These are phyloP conservation scores for Cabera pusaria DNA, from an alignment of 2,888 invertebrate species.

Conservation along the genomic window DNA sequence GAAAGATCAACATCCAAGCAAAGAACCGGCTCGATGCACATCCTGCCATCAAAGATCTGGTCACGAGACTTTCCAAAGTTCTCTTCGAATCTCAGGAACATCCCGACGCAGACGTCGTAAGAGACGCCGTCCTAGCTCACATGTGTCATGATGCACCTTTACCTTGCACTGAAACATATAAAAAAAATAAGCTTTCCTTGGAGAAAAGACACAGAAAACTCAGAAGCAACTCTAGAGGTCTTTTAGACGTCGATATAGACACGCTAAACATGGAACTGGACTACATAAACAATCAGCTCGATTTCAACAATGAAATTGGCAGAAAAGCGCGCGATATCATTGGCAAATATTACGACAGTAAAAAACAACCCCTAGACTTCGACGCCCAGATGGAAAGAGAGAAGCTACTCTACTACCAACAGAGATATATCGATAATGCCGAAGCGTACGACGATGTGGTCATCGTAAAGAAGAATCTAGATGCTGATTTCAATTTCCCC, in stretches of 20 bases:
- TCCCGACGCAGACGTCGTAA: slow-evolving; percentile 87
- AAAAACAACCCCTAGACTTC: slow-evolving; percentile 68
- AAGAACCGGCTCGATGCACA: slow-evolving; percentile 87
- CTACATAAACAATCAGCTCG: slow-evolving; percentile 70
- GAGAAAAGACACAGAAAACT: slow-evolving; percentile 45
- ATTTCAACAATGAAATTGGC: slow-evolving; percentile 71
- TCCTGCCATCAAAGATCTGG: slow-evolving; percentile 88
- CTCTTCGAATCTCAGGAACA: slow-evolving; percentile 87
- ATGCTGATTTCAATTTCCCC: slow-evolving; percentile 78
- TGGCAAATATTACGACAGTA: slow-evolving; percentile 63
- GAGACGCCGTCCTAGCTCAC: slow-evolving; percentile 92
- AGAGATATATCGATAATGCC: slow-evolving; percentile 68
- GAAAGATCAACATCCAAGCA: slow-evolving; percentile 83
- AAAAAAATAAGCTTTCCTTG: slow-evolving; percentile 40
- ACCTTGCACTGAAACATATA: slow-evolving; percentile 86
- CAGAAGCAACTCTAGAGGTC: slow-evolving; percentile 42
- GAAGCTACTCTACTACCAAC: slow-evolving; percentile 74
- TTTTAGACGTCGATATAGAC: slow-evolving; percentile 68
- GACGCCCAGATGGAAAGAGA: slow-evolving; percentile 81
- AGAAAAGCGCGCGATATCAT: slow-evolving; percentile 73
- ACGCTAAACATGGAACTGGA: slow-evolving; percentile 71
- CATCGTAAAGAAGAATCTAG: slow-evolving; percentile 75
- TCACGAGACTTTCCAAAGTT: slow-evolving; percentile 85
- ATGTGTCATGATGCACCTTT: slow-evolving; percentile 92
- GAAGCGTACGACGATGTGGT: slow-evolving; percentile 77